Evolutionary conservation across 2,797 vertebrate species (phyloP), one percentile per base, ranked within the genome.

Genomic region (Gorsachius magnificus): DNA sequence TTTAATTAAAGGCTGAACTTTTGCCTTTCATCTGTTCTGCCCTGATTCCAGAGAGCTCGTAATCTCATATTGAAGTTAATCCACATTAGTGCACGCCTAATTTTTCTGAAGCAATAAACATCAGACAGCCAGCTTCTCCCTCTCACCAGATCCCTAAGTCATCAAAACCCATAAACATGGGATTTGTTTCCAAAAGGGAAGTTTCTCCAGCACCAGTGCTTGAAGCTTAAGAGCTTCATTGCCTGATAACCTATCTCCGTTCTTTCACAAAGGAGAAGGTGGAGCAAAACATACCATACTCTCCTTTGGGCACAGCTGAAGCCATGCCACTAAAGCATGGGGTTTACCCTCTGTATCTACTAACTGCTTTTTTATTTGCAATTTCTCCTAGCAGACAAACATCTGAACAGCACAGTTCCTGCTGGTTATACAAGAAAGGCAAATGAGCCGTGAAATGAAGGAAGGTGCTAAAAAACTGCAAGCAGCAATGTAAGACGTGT

Each of bases 1-100:
- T 95, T 91, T 96, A 96, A 97, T 96, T 96, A 96, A 90, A 97
- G 95, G 81, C 56, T 95, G 86, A 94, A 93, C 63, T 87, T 92
- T 43, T 43, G 43, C n/a, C 95, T 96, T 96, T 95, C 93, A 94
- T 96, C 81, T 96, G 35, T 76, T 92, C 83, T 90, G 71, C 60
- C 75, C 56, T 92, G 75, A 93, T 85, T 91, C 75, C 71, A 92
- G 51, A 89, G 63, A 93, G 83, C 71, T 92, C 92, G 82, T 87
- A 93, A 94, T 84, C 74, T 90, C 20, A 64, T 70, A 61, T 0
- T 69, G 36, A 58, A 90, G 35, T 78, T 84, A 93, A 87, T 86
- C 21, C 74, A 82, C 78, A 87, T 87, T 54, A 93, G 4, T 61
- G 43, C 58, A 45, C 51, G 69, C 65, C 54, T 83, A 65, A 85